Evolutionary conservation across 2,888 invertebrate species (phyloP), one percentile per base, ranked within the genome.

Genomic region (Erynnis tages): DNA sequence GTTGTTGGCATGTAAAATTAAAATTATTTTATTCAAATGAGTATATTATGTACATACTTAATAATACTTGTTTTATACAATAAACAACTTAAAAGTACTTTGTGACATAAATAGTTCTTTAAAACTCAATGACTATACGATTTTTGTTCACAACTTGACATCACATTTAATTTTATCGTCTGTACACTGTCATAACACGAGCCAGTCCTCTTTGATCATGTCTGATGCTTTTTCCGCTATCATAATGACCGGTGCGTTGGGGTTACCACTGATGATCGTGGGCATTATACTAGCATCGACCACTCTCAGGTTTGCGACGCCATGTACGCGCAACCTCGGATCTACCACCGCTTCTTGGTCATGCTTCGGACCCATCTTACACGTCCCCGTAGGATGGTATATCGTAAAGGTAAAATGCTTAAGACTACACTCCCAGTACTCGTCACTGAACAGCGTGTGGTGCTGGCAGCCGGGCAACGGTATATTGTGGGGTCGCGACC

Each of bases 251-350:
- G 96, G 96, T 0, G 96, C 97, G 74, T 97, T 97, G 0, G 97
- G 96, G 82, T 97, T 97, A 0, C 97, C 97, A 72, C 96, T 96
- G 8, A 96, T 92, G 55, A 97, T 96, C 1, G 91, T 93, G 0
- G 97, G 97, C 96, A 97, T 97, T 45, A 97, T 93, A 58, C 96
- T 95, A 0, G 96, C 96, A 71, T 96, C 96, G 0, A 94, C 93
- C 0, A 96, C 95, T 55, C 96, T 90, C 16, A 96, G 79, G 19
- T 94, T 94, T 1, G 93, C 91, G 0, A 96, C 92, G 0, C 96
- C 96, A 59, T 95, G 93, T 0, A 96, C 96, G 14, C 93, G 90
- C 43, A 96, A 76, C 44, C 96, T 83, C 0, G 94, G 91, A 76
- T 96, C 95, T 0, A 96, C 96, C 0, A 96, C 96, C 0, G 96